phyloP scores from a whole-genome alignment of 2,113 vertebrate species.

The Lipotes vexillifer region DNA sequence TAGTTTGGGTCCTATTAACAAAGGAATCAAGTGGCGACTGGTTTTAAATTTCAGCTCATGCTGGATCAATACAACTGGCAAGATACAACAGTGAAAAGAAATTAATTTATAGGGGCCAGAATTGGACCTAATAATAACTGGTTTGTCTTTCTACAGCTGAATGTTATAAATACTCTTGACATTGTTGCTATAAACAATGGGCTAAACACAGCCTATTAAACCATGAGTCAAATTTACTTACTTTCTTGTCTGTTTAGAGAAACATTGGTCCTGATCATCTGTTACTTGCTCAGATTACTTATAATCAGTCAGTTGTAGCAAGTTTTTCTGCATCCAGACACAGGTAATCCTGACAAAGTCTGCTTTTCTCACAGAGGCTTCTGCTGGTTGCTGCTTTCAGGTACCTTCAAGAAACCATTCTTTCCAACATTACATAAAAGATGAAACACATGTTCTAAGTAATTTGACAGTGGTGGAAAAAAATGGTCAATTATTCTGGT shows the following conservation, averaged over 20 bases:
- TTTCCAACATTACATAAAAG: neutral
- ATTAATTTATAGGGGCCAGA: neutral
- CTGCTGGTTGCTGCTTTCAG: neutral
- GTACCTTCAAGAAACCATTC: neutral
- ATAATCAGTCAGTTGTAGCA: neutral
- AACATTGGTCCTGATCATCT: constrained; percentile 34
- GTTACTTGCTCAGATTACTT: constrained; percentile 27
- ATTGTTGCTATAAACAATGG: neutral
- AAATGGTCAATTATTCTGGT: neutral
- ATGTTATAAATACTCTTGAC: neutral
- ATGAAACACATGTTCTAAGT: neutral
- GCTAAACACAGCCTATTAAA: constrained; percentile 15
- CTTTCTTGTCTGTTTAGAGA: constrained; percentile 33
- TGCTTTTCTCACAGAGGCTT: neutral
- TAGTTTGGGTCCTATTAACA: neutral
- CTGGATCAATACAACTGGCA: neutral
- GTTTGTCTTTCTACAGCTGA: neutral
- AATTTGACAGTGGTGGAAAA: neutral
- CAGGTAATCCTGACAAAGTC: neutral
- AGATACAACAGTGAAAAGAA: neutral
- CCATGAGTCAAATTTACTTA: constrained; percentile 12
- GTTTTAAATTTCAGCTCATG: constrained; percentile 22
- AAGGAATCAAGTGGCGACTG: neutral
- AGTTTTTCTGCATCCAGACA: neutral
- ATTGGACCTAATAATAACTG: neutral